Evolutionary conservation across 1,140 invertebrate genomes (phyloP).

Genomic region (Anoplophora glabripennis): DNA sequence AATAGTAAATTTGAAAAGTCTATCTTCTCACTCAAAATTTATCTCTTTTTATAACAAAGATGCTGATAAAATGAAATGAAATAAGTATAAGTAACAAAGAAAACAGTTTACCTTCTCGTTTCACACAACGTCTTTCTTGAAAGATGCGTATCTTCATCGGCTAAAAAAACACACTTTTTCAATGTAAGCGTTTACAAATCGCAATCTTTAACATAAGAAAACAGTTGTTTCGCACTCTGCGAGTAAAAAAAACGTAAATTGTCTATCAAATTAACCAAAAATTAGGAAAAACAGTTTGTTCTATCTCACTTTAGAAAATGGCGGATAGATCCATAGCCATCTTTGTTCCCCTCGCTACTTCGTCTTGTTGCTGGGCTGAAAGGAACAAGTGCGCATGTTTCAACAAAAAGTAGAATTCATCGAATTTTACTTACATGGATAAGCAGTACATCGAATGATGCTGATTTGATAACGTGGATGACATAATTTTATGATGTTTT

Average conservation of each 20-base stretch:
- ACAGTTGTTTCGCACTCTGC: slow-evolving; percentile 5
- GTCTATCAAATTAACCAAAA: slow-evolving; percentile 29
- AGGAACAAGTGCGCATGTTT: slow-evolving; percentile 9
- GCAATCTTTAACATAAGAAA: not conserved
- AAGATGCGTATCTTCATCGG: slow-evolving; percentile 26
- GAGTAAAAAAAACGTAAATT: slow-evolving; percentile 25
- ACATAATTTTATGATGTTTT: slow-evolving; percentile 25
- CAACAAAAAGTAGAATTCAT: slow-evolving; percentile 7
- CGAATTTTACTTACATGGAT: not conserved
- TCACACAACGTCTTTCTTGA: slow-evolving; percentile 24
- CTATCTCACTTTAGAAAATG: slow-evolving; percentile 52
- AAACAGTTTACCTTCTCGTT: slow-evolving; percentile 46
- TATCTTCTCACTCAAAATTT: slow-evolving; percentile 39
- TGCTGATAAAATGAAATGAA: slow-evolving; percentile 49
- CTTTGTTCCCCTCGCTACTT: slow-evolving; percentile 44
- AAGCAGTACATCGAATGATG: not conserved
- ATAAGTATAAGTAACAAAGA: slow-evolving; percentile 49
- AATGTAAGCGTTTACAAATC: slow-evolving; percentile 7
- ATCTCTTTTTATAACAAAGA: slow-evolving; percentile 50
- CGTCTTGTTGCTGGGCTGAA: not conserved
- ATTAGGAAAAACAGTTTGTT: slow-evolving; percentile 42
- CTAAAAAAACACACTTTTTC: slow-evolving; percentile 20
- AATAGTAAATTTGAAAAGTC: slow-evolving; percentile 18
- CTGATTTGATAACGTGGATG: slow-evolving; percentile 5
- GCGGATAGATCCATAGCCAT: slow-evolving; percentile 49